These are phyloP conservation scores for Poecilia velifera DNA, from an alignment of 2,797 vertebrate species.

Conservation along the genomic window DNA sequence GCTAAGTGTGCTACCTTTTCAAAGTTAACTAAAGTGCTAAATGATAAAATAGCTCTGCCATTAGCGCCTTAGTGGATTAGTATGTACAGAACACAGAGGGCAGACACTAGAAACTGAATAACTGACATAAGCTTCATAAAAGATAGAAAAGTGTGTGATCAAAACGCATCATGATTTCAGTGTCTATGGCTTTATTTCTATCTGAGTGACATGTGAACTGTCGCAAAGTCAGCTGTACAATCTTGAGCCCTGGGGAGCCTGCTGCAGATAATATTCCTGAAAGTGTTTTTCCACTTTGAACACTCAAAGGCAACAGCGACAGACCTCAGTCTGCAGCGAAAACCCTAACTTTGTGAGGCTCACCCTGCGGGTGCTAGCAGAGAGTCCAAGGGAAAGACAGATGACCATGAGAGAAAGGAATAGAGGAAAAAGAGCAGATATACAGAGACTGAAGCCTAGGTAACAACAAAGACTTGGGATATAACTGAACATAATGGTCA, in stretches of 20 bases:
- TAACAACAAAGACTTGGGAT: slow-evolving; percentile 53
- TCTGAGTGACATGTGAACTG: slow-evolving; percentile 30
- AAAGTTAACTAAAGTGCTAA: too few species aligned
- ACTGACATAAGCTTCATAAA: not conserved
- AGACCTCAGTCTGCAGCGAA: slow-evolving; percentile 38
- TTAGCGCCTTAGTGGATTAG: too few species aligned
- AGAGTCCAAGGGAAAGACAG: slow-evolving; percentile 11
- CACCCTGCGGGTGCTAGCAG: slow-evolving; percentile 19
- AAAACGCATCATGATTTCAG: slow-evolving; percentile 35
- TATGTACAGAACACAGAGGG: not conserved
- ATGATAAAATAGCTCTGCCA: too few species aligned
- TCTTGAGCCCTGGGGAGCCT: slow-evolving; percentile 14
- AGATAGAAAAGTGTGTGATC: not conserved
- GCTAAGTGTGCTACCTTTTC: too few species aligned
- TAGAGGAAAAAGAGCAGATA: slow-evolving; percentile 17
- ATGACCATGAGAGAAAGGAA: slow-evolving; percentile 2
- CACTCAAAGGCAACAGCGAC: slow-evolving; percentile 36
- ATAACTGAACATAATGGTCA: slow-evolving; percentile 59
- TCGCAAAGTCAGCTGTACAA: not conserved
- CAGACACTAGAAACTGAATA: not conserved
- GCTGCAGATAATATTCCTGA: slow-evolving; percentile 35
- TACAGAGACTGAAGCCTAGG: slow-evolving; percentile 25
- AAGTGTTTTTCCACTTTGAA: slow-evolving; percentile 37
- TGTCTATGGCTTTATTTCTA: slow-evolving; percentile 49
- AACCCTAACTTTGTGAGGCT: slow-evolving; percentile 40